Percentiles rank a stretch among this genome's conserved stretches.
These are phyloP conservation scores for Myrmecobius fasciatus DNA, from an alignment of 2,113 vertebrate species.

Conservation along the genomic window DNA sequence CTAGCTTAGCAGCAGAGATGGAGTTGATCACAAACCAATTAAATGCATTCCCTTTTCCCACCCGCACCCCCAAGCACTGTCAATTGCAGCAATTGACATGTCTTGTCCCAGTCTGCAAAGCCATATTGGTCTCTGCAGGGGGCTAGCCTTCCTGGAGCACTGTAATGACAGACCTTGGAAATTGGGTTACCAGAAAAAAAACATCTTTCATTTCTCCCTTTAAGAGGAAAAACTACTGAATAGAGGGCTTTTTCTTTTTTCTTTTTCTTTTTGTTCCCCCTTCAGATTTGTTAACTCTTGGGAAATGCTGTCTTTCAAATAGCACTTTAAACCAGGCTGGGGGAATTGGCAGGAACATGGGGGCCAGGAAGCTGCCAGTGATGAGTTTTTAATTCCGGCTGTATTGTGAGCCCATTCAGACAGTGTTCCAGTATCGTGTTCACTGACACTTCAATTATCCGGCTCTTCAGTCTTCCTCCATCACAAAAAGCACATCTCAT, in stretches of 20 bases:
- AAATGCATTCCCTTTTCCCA: neutral
- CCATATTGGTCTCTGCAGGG: slow-evolving; percentile 38
- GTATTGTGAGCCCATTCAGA: slow-evolving; percentile 24
- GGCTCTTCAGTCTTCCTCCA: slow-evolving; percentile 58
- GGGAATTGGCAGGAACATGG: neutral
- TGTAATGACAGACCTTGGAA: slow-evolving; percentile 73
- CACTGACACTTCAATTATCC: slow-evolving; percentile 57
- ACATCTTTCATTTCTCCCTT: slow-evolving; percentile 69
- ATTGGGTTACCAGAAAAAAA: slow-evolving; percentile 75
- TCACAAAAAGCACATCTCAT: slow-evolving; percentile 37
- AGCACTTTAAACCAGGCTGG: slow-evolving; percentile 53
- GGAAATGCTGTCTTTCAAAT: slow-evolving; percentile 68
- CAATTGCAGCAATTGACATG: neutral
- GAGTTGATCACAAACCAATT: neutral
- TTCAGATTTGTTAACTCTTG: slow-evolving; percentile 71
- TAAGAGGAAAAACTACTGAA: slow-evolving; percentile 71
- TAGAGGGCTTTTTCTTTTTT: slow-evolving; percentile 64
- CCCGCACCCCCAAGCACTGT: neutral
- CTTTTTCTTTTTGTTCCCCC: slow-evolving; percentile 58
- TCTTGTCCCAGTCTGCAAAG: neutral
- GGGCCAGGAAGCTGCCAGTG: neutral
- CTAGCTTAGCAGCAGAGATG: neutral
- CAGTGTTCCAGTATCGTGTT: slow-evolving; percentile 35
- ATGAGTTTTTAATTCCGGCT: slow-evolving; percentile 67
- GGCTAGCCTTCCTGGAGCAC: slow-evolving; percentile 54